A percentile compares a stretch with the other conserved stretches of the same genome.
These are phyloP conservation scores for Nephrotoma flavescens DNA, from an alignment of 2,888 invertebrate species.

Conservation along the genomic window DNA sequence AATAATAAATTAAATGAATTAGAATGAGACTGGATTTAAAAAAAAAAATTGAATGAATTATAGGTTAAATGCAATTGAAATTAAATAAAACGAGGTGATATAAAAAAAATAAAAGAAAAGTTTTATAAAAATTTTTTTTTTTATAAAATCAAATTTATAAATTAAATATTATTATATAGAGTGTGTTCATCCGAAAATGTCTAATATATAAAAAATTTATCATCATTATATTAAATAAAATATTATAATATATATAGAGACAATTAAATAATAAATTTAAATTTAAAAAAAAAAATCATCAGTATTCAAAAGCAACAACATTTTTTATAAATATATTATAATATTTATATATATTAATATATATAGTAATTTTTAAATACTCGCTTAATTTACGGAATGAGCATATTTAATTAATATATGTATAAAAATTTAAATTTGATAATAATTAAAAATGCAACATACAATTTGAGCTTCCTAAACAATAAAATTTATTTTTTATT, in stretches of 20 bases:
- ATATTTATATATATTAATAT: neutral
- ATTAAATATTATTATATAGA: neutral
- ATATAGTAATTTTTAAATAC: neutral
- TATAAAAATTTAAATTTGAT: neutral
- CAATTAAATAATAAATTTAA: neutral
- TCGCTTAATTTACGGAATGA: neutral
- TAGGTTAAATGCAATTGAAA: slow-evolving; percentile 3
- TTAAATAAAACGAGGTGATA: neutral
- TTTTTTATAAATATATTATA: neutral
- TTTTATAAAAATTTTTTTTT: neutral
- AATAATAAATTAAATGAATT: neutral
- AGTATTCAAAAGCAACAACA: slow-evolving; percentile 4
- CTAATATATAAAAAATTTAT: neutral
- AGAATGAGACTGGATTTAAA: slow-evolving; percentile 1
- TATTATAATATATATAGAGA: neutral
- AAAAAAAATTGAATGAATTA: neutral
- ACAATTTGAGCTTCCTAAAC: neutral
- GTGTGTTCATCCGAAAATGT: slow-evolving; percentile 3
- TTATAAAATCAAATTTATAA: neutral
- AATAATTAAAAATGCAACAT: neutral
- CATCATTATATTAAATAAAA: neutral
- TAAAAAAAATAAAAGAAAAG: neutral
- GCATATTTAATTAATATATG: neutral
- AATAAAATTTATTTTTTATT: neutral
- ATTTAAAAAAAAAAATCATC: neutral